Evolutionary conservation across 2,888 invertebrate species (phyloP).

Genomic region (Tuta absoluta): DNA sequence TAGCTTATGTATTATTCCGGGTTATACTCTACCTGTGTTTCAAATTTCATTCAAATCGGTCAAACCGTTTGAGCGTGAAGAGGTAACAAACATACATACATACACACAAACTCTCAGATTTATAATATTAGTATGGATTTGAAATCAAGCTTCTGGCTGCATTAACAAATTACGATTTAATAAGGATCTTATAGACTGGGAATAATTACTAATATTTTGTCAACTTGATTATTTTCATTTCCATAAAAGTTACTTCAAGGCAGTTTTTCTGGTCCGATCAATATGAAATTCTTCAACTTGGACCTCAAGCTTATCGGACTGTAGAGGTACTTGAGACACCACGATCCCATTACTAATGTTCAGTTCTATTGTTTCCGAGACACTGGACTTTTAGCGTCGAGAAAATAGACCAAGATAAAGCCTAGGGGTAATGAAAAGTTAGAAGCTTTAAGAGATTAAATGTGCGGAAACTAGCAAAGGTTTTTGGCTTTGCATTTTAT

Average conservation of each 20-base stretch:
- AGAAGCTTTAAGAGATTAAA: conserved; percentile 24
- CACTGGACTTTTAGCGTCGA: conserved; percentile 42
- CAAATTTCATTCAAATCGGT: too few species aligned
- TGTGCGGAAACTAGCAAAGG: neutral
- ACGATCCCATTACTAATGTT: conserved; percentile 54
- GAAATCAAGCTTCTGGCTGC: too few species aligned
- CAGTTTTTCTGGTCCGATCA: neutral
- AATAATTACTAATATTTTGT: too few species aligned
- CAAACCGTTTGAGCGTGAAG: too few species aligned
- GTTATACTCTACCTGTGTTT: too few species aligned
- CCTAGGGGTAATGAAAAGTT: conserved; percentile 32
- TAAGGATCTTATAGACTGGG: too few species aligned
- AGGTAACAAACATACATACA: too few species aligned
- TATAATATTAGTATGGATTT: too few species aligned
- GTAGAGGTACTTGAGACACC: conserved; percentile 49
- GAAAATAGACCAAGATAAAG: conserved; percentile 47
- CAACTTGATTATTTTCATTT: too few species aligned
- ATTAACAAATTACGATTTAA: too few species aligned
- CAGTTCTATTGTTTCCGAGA: conserved; percentile 53
- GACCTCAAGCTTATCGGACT: conserved; percentile 36
- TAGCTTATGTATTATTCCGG: too few species aligned
- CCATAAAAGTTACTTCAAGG: neutral
- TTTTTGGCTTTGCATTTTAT: neutral
- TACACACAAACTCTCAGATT: too few species aligned
- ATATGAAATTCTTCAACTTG: conserved; percentile 2